Evolutionary conservation across 2,888 invertebrate species (phyloP), one percentile per base, ranked within the genome.

Genomic region (Xanthia togata): DNA sequence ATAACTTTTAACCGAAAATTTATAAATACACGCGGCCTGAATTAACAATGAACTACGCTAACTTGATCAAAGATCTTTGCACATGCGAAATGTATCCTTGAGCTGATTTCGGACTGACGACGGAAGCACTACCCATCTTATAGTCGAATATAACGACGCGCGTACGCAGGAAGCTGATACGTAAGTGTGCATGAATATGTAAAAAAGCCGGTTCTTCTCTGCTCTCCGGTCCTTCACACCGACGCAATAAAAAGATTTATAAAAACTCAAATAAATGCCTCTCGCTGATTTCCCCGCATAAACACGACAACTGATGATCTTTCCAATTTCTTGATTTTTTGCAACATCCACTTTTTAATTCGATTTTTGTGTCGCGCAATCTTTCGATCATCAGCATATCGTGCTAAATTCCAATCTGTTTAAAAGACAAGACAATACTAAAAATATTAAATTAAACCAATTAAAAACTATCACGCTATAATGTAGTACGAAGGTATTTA

Each of bases 191-290:
- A 53, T 50, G 71, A 64, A 84, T 78, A 76, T 82, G 62, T 79
- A 72, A 73, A 64, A 73, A 81, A 79, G 41, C 86, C 79, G 77
- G 86, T 86, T 85, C 67, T 62, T 72, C 65, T 11, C 53, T 74
- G 64, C 63, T 67, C 70, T 63, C 60, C 38, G 78, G 79, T 84
- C 70, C 73, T 76, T 75, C 76, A 76, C 79, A 70, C 65, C 35
- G 41, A 17, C 31, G 38, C 44, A 70, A 38, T 73, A 80, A 74
- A 64, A 73, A 67, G 26, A 26, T 65, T 50, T 63, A 76, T 53
- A 63, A 72, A 76, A 75, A 71, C 57, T 35, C 23, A 69, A 57
- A 70, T 72, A 60, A 44, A 26, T 62, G 11, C 47, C 41, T 67
- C 35, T 55, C 20, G 4, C 4, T 26, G 8, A 53, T 47, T 73